Conservation (phyloP, 2,888 invertebrate genomes). For the Eurois occulta region DNA sequence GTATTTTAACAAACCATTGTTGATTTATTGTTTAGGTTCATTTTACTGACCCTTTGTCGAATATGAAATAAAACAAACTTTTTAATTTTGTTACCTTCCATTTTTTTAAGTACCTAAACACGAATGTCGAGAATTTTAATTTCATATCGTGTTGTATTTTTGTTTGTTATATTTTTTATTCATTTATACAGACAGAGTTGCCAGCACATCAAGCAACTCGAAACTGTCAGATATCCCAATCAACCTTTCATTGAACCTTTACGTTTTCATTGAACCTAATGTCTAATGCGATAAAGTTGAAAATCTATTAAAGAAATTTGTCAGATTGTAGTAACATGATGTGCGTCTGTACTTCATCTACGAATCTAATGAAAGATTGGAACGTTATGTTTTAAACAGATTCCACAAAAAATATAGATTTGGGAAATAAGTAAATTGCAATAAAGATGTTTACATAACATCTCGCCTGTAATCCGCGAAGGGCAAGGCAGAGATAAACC, state of each 20-base stretch:
- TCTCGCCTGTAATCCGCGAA: background rate
- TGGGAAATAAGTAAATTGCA: background rate
- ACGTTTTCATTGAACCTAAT: too few species aligned
- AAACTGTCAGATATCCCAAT: too few species aligned
- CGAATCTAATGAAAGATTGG: background rate
- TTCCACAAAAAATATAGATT: background rate
- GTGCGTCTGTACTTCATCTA: background rate
- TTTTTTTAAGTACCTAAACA: constrained; percentile 11
- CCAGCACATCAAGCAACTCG: too few species aligned
- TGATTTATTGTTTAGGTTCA: constrained; percentile 33
- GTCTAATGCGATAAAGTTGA: too few species aligned
- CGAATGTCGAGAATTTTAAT: constrained; percentile 2
- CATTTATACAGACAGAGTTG: background rate
- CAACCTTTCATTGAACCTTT: too few species aligned
- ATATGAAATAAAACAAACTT: constrained; percentile 23
- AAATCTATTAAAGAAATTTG: too few species aligned
- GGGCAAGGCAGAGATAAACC: too few species aligned
- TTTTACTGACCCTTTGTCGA: constrained; percentile 8
- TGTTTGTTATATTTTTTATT: background rate
- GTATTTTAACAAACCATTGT: background rate
- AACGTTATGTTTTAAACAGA: background rate
- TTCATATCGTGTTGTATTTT: background rate
- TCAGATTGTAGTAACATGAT: too few species aligned
- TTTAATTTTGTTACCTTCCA: background rate
- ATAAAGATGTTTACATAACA: background rate